A percentile compares a stretch with the other conserved stretches of the same genome.
Evolutionary conservation across 2,113 vertebrate species (phyloP).

Genomic region (Verasper variegatus): DNA sequence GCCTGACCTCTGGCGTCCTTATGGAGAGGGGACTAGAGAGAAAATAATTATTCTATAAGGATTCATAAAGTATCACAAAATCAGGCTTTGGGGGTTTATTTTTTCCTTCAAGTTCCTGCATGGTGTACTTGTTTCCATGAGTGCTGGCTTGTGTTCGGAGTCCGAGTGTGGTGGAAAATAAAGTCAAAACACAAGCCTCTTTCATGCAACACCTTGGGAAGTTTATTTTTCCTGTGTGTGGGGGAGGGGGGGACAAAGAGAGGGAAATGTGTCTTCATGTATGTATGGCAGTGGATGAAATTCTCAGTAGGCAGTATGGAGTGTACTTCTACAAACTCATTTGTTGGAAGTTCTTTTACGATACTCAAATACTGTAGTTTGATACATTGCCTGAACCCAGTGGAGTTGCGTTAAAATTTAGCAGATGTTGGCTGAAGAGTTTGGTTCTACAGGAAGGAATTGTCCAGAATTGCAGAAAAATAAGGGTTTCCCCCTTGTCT

Average conservation of each 20-base stretch:
- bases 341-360: slow-evolving; percentile 26
- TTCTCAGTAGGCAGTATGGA: slow-evolving; percentile 26
- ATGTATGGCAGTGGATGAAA: slow-evolving; percentile 33
- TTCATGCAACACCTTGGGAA: slow-evolving; percentile 69
- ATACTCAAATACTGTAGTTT: slow-evolving; percentile 24
- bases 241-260: slow-evolving; percentile 17
- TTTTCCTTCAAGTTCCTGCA: slow-evolving; percentile 29
- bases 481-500: background rate
- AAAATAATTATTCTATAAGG: slow-evolving; percentile 17
- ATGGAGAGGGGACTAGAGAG: background rate
- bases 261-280: slow-evolving; percentile 32
- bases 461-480: slow-evolving; percentile 5
- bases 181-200: slow-evolving; percentile 73
- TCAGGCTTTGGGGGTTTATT: slow-evolving; percentile 20
- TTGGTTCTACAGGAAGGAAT: background rate
- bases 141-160: slow-evolving; percentile 64
- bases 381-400: slow-evolving; percentile 14
- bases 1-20: slow-evolving; percentile 9
- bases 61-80: slow-evolving; percentile 38
- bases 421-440: background rate
- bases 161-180: slow-evolving; percentile 70
- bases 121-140: slow-evolving; percentile 63
- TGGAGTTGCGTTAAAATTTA: background rate
- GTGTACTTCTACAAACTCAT: slow-evolving; percentile 26
- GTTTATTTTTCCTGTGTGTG: slow-evolving; percentile 59